Conservation (phyloP, 2,113 vertebrate species). For the Theristicus caerulescens region DNA sequence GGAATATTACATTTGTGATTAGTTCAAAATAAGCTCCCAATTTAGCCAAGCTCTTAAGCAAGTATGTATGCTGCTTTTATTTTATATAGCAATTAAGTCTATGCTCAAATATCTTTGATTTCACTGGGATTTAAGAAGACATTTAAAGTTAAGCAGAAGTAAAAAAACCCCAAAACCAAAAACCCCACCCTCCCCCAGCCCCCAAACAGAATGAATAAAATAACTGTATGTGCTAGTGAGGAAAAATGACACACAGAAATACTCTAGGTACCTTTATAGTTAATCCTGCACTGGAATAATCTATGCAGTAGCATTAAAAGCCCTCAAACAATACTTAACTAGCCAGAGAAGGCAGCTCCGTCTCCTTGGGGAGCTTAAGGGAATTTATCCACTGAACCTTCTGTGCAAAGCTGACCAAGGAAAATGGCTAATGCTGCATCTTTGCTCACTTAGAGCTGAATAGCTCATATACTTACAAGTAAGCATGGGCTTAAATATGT, state of each 20-base stretch:
- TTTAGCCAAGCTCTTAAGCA: not conserved
- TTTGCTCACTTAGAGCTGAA: not conserved
- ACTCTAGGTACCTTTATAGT: not conserved
- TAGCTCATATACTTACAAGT: not conserved
- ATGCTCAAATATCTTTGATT: not conserved
- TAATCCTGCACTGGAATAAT: not conserved
- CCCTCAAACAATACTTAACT: not conserved
- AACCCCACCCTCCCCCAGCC: accelerated
- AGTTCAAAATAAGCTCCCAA: not conserved
- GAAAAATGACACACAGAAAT: not conserved
- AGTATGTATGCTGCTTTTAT: not conserved
- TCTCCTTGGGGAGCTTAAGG: not conserved
- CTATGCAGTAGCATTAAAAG: not conserved
- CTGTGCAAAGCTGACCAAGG: not conserved
- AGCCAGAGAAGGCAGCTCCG: not conserved
- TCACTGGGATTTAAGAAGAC: not conserved
- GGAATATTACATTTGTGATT: not conserved
- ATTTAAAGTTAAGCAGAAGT: not conserved
- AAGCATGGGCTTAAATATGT: not conserved
- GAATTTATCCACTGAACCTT: not conserved
- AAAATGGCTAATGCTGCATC: not conserved
- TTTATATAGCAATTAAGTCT: not conserved
- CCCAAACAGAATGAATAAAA: not conserved
- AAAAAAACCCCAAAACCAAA: not conserved
- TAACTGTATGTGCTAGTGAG: not conserved